phyloP scores from a whole-genome alignment of 1,140 invertebrate species.

The Apis florea region DNA sequence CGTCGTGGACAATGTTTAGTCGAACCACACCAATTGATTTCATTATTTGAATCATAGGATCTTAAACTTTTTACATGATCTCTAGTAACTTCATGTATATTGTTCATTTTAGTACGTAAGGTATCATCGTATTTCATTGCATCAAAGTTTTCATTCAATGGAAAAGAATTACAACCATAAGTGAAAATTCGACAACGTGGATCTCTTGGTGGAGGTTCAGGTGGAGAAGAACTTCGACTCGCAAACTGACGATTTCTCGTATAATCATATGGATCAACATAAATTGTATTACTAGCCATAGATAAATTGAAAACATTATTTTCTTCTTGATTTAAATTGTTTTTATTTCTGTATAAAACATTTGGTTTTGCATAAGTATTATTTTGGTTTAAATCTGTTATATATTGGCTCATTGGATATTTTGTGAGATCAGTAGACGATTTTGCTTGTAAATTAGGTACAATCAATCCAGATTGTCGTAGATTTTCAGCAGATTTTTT shows the following conservation, averaged over 20 bases:
- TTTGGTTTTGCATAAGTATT: constrained; percentile 63
- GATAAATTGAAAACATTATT: constrained; percentile 24
- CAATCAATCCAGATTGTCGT: background rate
- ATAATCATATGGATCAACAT: constrained; percentile 57
- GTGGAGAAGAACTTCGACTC: constrained; percentile 75
- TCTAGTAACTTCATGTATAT: constrained; percentile 14
- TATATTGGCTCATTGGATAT: constrained; percentile 25
- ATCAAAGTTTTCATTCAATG: constrained; percentile 79
- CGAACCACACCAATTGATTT: constrained; percentile 28
- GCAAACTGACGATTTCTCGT: background rate
- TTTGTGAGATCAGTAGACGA: constrained; percentile 30
- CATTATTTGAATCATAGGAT: constrained; percentile 53
- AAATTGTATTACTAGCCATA: constrained; percentile 62
- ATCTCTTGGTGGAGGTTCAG: constrained; percentile 87
- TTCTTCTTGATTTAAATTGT: background rate
- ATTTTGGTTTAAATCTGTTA: constrained; percentile 62
- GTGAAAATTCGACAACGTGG: constrained; percentile 81
- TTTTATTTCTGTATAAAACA: constrained; percentile 51
- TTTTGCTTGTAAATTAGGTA: background rate
- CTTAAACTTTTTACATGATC: constrained; percentile 25
- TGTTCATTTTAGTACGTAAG: constrained; percentile 5
- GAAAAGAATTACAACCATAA: constrained; percentile 69
- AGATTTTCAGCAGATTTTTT: constrained; percentile 42
- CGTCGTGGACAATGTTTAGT: constrained; percentile 35
- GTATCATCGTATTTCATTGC: constrained; percentile 22